Percentiles rank a stretch among this genome's conserved stretches.
These are phyloP conservation scores for Tauraco hartlaubi DNA, from an alignment of 2,797 vertebrate genomes.

Conservation along the genomic window DNA sequence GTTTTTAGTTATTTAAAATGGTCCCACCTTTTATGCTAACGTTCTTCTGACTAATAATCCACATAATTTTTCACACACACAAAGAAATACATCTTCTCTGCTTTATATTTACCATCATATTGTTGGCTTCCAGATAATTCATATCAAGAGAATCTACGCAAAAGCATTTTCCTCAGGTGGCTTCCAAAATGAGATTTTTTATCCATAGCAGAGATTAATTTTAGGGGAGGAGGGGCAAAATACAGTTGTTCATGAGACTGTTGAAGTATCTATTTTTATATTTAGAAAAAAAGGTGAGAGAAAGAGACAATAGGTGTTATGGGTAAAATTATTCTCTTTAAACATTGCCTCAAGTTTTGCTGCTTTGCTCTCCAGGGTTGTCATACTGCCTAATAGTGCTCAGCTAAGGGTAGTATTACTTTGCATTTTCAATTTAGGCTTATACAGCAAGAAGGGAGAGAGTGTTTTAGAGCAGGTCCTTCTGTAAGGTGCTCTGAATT, in stretches of 20 bases:
- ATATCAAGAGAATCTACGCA: not conserved
- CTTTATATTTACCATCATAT: not conserved
- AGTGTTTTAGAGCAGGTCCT: fast-evolving
- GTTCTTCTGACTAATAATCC: not conserved
- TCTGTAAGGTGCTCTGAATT: not conserved
- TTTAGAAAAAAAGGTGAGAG: not conserved
- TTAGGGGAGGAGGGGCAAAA: not conserved
- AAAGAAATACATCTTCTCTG: not conserved
- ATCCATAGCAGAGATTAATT: not conserved
- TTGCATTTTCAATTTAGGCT: not conserved
- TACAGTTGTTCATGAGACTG: not conserved
- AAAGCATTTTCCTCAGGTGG: not conserved
- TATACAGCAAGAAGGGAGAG: not conserved
- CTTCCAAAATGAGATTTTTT: not conserved
- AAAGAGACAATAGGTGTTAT: not conserved
- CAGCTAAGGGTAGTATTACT: not conserved
- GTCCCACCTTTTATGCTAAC: not conserved
- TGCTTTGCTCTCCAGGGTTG: not conserved
- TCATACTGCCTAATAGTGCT: not conserved
- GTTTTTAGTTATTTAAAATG: not conserved
- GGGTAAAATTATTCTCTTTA: not conserved
- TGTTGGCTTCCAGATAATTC: not conserved
- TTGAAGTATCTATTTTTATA: not conserved
- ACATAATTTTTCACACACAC: not conserved
- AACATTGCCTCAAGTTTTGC: not conserved